Base-by-base conservation (phyloP, 2,797 vertebrate genomes). In the Acrocephalus scirpaceus region DNA sequence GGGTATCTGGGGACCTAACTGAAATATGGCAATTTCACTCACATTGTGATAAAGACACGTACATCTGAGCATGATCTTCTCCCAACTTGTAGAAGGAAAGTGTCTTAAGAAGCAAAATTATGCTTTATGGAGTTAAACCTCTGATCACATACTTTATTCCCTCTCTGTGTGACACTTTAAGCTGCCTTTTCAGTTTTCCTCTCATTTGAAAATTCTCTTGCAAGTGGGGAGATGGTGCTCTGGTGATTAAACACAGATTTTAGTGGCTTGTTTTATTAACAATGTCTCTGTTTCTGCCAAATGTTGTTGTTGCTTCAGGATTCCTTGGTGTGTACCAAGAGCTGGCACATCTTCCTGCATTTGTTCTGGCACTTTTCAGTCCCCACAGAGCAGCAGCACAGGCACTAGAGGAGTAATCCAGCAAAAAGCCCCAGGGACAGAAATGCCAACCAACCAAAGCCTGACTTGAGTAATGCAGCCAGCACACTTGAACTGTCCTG, bases 191-290 rank as follows among this genome's bases (percentile, higher is more conserved):
- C 32, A 66, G 50, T 94, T 90, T 88, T 58, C 36, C 30, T 73
- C 76, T 80, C 47, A 73, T 92, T 88, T 84, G 38, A 76, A 94
- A 58, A 67, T 66, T 78, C 73, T 69, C 56, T 78, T 60, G 34
- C 45, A 81, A 94, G 16, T 54, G 40, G 51, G 86, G 79, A 95
- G 62, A 66, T 80, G 62, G 45, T 83, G 29, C 76, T 90, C 17
- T 69, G 51, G n/a, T 94, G 90, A 96, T 96, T 96, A 66, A 94
- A 95, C 19, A 70, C 92, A 96, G 87, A 93, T 92, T 95, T 91
- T 70, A 81, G 76, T 66, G 89, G 47, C 21, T 86, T 91, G 30
- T 45, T 83, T 20, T 74, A 74, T 82, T 93, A 94, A 88, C 66
- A 95, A 83, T 72, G 21, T 91, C 88, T 81, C 91, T 47, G 27